Base-by-base conservation (phyloP, 2,888 invertebrate genomes). In the Blera fallax region DNA sequence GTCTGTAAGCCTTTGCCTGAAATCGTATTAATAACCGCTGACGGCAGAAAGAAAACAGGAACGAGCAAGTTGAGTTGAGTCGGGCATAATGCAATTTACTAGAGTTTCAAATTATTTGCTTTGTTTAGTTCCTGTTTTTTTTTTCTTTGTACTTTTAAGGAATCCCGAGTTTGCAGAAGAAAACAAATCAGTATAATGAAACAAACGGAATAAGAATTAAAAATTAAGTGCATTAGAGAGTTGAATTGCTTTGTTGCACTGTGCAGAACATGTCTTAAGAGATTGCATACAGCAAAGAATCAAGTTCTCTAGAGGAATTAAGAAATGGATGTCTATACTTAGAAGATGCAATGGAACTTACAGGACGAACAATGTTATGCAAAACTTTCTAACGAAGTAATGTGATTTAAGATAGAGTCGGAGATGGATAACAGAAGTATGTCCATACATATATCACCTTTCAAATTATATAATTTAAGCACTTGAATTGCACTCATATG, bases 201-300 rank as follows among this genome's bases (percentile, higher is more conserved):
- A 14, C 48, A 65, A 48, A 50, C 3, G 29, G 48, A 34, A 65
- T 48, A 34, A 65, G 64, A 50, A 65, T 65, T 65, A 65, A 48
- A 65, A 50, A 21, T 45, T 65, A 65, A 65, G 7, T 65, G 64
- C 48, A 65, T 65, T 65, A 65, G 48, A 32, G 18, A 50, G 50
- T 65, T 65, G n/a, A 8, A 32, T 48, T 65, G 32, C 32, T 48
- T 64, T 48, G 48, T 60, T 24, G 24, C 34, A 16, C 3, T 18
- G 27, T 32, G 32, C 48, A 43, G 27, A 10, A 45, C 7, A 2
- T 32, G 16, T 32, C 18, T 32, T 0, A 4, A 60, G 43, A 10
- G 21, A 3, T 37, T 37, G 37, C 10, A 29, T n/a, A 29, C 11
- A 27, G 27, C 2, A 52, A 52, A 2, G 14, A 7, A 48, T 6